These are phyloP conservation scores for Amblyteles armatorius DNA, from an alignment of 2,888 invertebrate genomes.

Conservation along the genomic window DNA sequence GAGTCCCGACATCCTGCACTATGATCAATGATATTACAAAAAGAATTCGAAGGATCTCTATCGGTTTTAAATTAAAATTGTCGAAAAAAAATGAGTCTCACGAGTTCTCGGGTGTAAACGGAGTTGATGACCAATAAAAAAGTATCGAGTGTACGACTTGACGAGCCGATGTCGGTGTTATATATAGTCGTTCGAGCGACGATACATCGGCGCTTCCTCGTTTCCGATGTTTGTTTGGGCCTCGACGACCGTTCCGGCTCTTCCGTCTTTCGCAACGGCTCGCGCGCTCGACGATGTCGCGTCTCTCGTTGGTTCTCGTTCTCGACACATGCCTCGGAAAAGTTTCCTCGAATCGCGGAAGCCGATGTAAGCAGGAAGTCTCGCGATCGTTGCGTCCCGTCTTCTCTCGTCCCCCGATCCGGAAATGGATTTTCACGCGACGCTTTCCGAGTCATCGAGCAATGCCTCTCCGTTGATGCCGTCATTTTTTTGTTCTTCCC, in stretches of 20 bases:
- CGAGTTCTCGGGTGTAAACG: constrained; percentile 18
- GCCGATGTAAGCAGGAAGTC: constrained; percentile 37
- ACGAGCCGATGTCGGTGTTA: constrained; percentile 46
- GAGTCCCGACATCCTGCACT: constrained; percentile 71
- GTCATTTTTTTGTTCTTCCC: constrained; percentile 1
- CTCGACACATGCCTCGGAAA: constrained; percentile 1
- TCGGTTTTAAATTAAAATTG: not conserved
- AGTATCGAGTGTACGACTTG: constrained; percentile 43
- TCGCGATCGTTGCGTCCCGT: not conserved
- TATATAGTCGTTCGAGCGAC: constrained; percentile 62
- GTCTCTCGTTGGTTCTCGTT: constrained; percentile 4
- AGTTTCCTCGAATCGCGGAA: constrained; percentile 18
- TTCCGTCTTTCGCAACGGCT: constrained; percentile 51
- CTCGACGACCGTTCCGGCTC: constrained; percentile 36
- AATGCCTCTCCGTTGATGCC: not conserved
- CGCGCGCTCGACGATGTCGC: not conserved
- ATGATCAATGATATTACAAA: not conserved
- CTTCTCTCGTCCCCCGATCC: constrained; percentile 14
- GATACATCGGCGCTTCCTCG: not conserved
- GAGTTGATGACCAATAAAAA: constrained; percentile 25
- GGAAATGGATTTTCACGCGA: constrained; percentile 1
- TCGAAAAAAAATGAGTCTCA: constrained; percentile 27
- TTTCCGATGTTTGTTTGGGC: constrained; percentile 31
- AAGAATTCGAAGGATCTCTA: not conserved
- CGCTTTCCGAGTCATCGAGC: not conserved